Evolutionary conservation across 2,888 invertebrate genomes (phyloP), one percentile per base, ranked within the genome.

Genomic region (Pollenia amentaria): DNA sequence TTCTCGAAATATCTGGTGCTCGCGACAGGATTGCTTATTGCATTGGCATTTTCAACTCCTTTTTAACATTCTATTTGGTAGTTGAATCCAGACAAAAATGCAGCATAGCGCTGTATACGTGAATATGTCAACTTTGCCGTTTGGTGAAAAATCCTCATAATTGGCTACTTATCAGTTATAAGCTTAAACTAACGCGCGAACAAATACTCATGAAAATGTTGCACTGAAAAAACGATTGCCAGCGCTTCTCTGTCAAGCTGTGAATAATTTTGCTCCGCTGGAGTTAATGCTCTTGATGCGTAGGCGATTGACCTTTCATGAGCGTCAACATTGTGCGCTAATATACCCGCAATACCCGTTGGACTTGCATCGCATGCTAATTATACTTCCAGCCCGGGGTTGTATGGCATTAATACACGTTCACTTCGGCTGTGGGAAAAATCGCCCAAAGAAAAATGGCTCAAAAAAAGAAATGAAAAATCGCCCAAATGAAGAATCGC

Each of bases 321-420:
- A 21, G 48, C 78, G 14, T 80, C 51, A 21, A 88, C 9, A 88
- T 46, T n/a, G 29, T 29, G 29, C 29, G 29, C 29, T 29, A 29
- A 29, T 29, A 84, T 69, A 10, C 84, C 79, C 48, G 86, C 80
- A 44, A 88, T 78, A n/a, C 84, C 69, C 79, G 79, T 53, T 82
- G 81, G 16, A 51, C 86, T 75, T 38, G 77, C 67, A 44, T 84
- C 84, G 38, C 87, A 84, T 12, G 79, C 81, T 11, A 85, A 55
- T 55, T 55, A 55, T 1, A 85, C n/a, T 16, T 21, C 46, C 38
- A 80, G 48, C 12, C 73, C 21, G 8, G 88, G 81, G 55, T 88
- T 70, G 53, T 72, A 84, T 21, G 85, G 81, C 44, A 85, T 81
- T 40, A 84, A 48, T 2, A 75, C 62, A 14, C 55, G 16, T 46